These are phyloP conservation scores for Himalopsyche phryganea DNA, from an alignment of 1,140 invertebrate species.

Conservation along the genomic window DNA sequence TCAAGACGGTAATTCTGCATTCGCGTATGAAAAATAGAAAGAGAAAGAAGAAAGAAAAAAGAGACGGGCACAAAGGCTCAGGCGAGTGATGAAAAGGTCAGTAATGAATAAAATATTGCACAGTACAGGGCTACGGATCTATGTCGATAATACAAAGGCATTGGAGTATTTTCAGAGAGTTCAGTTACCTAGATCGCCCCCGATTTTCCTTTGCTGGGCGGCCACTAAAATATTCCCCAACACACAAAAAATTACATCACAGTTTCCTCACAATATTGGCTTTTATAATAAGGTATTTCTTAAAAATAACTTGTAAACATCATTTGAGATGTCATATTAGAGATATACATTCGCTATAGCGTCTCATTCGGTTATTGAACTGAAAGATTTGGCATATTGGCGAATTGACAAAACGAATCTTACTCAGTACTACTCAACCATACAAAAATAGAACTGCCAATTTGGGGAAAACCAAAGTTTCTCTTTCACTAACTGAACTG, in stretches of 20 bases:
- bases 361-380: too few species aligned
- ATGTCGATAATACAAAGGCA: slow-evolving; percentile 32
- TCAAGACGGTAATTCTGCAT: slow-evolving; percentile 24
- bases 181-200: slow-evolving; percentile 71
- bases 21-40: slow-evolving; percentile 31
- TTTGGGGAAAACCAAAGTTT: too few species aligned
- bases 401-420: too few species aligned
- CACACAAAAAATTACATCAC: slow-evolving; percentile 34
- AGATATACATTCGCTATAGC: too few species aligned
- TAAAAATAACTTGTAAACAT: too few species aligned
- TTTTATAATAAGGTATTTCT: too few species aligned
- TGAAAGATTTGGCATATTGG: too few species aligned
- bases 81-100: slow-evolving; percentile 34
- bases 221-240: slow-evolving; percentile 65
- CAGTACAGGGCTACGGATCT: slow-evolving; percentile 35
- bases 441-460: too few species aligned
- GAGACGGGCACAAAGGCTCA: slow-evolving; percentile 32
- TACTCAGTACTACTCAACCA: too few species aligned
- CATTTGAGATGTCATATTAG: too few species aligned
- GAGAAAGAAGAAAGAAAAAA: slow-evolving; percentile 33
- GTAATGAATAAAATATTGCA: slow-evolving; percentile 35
- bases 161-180: slow-evolving; percentile 37
- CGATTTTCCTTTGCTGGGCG: slow-evolving; percentile 69
- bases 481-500: too few species aligned
- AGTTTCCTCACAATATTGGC: too few species aligned